These are phyloP conservation scores for Ditula angustiorana DNA, from an alignment of 2,888 invertebrate species.

Conservation along the genomic window DNA sequence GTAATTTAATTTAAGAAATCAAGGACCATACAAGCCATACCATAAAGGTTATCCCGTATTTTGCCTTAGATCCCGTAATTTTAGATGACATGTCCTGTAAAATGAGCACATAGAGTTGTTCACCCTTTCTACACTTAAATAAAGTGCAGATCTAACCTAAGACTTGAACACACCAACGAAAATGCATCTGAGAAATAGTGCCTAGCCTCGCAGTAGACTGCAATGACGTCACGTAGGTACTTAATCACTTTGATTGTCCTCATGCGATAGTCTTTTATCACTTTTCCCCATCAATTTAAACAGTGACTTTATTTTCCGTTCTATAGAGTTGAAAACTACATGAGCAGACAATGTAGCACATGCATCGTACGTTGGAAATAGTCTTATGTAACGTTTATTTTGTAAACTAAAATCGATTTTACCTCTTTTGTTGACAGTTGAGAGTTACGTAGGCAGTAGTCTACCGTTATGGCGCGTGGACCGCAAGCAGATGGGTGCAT, in stretches of 20 bases:
- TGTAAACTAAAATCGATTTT: constrained; percentile 1
- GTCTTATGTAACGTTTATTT: neutral
- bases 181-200: neutral
- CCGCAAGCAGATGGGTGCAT: constrained; percentile 95
- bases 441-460: constrained; percentile 89
- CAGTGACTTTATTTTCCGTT: neutral
- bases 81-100: too few relatives aligned
- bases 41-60: too few relatives aligned
- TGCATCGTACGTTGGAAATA: neutral
- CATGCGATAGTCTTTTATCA: neutral
- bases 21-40: too few relatives aligned
- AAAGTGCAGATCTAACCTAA: too few relatives aligned
- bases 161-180: neutral
- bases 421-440: constrained; percentile 77
- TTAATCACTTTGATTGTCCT: neutral
- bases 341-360: neutral
- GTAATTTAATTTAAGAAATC: too few relatives aligned
- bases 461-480: constrained; percentile 90
- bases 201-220: too few relatives aligned
- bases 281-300: neutral
- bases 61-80: too few relatives aligned
- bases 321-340: neutral
- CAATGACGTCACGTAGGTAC: neutral
- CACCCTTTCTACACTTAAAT: too few relatives aligned
- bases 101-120: too few relatives aligned